phyloP scores from a whole-genome alignment of 2,888 invertebrate species.

The Agrenia bidenticulata region DNA sequence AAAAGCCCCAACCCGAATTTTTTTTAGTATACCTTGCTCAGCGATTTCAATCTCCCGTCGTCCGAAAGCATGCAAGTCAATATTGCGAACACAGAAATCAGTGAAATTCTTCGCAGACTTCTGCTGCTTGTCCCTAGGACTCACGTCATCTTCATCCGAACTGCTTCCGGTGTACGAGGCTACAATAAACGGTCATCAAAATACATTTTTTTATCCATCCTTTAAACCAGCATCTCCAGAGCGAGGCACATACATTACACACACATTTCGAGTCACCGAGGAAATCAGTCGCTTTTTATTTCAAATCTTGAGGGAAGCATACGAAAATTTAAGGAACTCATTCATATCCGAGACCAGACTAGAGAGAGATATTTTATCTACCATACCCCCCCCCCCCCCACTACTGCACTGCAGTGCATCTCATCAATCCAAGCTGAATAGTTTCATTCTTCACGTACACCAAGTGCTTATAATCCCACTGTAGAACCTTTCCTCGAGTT shows the following conservation, averaged over 20 bases:
- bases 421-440: too few species aligned
- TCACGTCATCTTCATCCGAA: constrained; percentile 89
- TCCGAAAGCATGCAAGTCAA: constrained; percentile 90
- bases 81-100: constrained; percentile 92
- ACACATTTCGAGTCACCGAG: background rate
- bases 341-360: too few species aligned
- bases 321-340: background rate
- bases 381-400: too few species aligned
- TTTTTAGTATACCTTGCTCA: constrained; percentile 73
- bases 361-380: too few species aligned
- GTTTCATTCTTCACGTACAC: too few species aligned
- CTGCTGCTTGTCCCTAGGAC: constrained; percentile 89
- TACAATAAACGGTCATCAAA: constrained; percentile 50
- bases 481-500: too few species aligned
- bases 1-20: too few species aligned
- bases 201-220: background rate
- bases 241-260: too few species aligned
- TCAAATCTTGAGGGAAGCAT: background rate
- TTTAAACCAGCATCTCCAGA: background rate
- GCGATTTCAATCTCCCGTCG: constrained; percentile 96
- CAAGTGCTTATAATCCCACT: too few species aligned
- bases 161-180: constrained; percentile 76
- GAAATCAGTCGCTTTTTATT: constrained; percentile 18
- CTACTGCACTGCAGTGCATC: too few species aligned
- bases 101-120: constrained; percentile 79